Conservation (phyloP, 2,888 invertebrate species). For the Chrysodeixis includens region DNA sequence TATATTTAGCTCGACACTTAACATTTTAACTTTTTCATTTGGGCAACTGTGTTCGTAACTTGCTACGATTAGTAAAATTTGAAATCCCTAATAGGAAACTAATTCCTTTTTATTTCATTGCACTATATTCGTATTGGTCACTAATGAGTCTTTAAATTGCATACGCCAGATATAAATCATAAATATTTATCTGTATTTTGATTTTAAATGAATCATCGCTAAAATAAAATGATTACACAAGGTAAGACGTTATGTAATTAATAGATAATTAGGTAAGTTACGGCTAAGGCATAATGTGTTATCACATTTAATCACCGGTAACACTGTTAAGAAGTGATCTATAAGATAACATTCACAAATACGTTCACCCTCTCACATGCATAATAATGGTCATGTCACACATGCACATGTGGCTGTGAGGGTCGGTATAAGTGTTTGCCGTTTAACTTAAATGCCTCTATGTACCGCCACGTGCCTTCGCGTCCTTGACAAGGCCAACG, state of each 20-base stretch:
- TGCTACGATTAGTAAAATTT: background rate
- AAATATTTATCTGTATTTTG: background rate
- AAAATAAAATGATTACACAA: constrained; percentile 12
- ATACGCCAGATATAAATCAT: background rate
- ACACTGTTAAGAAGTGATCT: constrained; percentile 54
- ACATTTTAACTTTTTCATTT: constrained; percentile 33
- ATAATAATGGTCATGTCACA: constrained; percentile 20
- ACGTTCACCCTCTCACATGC: constrained; percentile 38
- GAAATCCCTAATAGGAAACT: background rate
- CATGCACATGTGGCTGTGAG: constrained; percentile 22
- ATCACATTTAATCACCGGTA: constrained; percentile 45
- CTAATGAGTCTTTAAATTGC: background rate
- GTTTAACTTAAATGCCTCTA: constrained; percentile 72
- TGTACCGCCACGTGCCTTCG: constrained; percentile 80
- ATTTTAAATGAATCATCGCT: constrained; percentile 15
- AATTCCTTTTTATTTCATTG: background rate
- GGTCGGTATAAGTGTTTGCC: constrained; percentile 66
- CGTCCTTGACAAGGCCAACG: constrained; percentile 86
- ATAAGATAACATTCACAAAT: constrained; percentile 48
- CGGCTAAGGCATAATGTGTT: constrained; percentile 25
- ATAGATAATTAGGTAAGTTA: constrained; percentile 35
- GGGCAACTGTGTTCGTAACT: constrained; percentile 6
- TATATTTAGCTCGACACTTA: constrained; percentile 52
- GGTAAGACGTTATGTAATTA: constrained; percentile 24
- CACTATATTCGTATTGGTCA: background rate